Conservation (phyloP, 2,888 invertebrate species). For the Monopis laevigella region DNA sequence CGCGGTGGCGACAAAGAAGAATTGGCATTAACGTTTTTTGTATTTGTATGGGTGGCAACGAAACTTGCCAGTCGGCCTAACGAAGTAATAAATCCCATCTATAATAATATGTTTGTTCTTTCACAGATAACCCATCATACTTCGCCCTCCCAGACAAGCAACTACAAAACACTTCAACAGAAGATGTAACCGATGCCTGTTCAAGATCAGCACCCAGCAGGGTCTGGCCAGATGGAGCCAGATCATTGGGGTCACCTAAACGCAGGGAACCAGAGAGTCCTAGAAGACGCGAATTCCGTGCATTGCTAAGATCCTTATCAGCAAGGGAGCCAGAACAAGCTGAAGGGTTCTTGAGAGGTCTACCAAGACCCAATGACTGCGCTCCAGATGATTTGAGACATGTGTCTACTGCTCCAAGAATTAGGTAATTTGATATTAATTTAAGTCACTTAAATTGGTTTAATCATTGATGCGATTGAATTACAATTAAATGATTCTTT, state of each 20-base stretch:
- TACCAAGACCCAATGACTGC: constrained; percentile 75
- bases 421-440: constrained; percentile 40
- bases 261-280: constrained; percentile 52
- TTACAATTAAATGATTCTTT: no score
- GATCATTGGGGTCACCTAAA: constrained; percentile 46
- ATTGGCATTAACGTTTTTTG: no score
- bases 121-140: constrained; percentile 81
- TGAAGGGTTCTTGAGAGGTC: constrained; percentile 72
- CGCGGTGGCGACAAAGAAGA: no score
- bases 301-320: constrained; percentile 71
- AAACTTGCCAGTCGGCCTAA: no score
- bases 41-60: no score
- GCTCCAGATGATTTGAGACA: constrained; percentile 64
- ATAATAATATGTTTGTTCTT: no score
- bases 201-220: constrained; percentile 75
- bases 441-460: neutral
- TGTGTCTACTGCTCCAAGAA: constrained; percentile 52
- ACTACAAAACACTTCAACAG: constrained; percentile 35
- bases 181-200: constrained; percentile 49
- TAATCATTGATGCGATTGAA: no score
- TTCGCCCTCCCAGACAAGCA: constrained; percentile 72
- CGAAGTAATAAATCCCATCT: no score
- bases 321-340: constrained; percentile 72
- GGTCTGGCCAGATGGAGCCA: constrained; percentile 54
- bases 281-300: constrained; percentile 63